Conservation (phyloP, 2,888 invertebrate species). For the Lasioglossum pauxillum region DNA sequence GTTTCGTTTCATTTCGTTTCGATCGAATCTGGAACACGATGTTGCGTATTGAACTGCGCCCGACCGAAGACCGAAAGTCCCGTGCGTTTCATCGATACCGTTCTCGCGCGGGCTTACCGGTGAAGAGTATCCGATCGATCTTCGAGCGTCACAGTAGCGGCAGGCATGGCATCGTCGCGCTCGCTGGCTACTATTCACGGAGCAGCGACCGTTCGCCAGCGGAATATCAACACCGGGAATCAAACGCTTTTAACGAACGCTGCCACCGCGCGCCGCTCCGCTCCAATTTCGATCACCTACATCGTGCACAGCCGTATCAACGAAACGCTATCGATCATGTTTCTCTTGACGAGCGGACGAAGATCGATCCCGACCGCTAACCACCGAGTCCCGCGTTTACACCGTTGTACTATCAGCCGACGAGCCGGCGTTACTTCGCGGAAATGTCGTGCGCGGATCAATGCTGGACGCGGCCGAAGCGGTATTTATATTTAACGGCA, state of each 20-base stretch:
- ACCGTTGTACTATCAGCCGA: constrained; percentile 20
- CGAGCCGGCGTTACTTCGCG: neutral
- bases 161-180: constrained; percentile 52
- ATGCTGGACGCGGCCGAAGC: constrained; percentile 16
- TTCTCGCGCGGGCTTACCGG: constrained; percentile 63
- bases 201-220: constrained; percentile 73
- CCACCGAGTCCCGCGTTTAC: constrained; percentile 9
- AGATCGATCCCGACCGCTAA: constrained; percentile 52
- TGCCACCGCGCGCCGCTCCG: constrained; percentile 34
- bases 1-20: neutral
- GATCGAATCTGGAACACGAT: constrained; percentile 64
- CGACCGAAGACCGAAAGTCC: constrained; percentile 20
- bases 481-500: constrained; percentile 11
- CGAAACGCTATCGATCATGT: constrained; percentile 57
- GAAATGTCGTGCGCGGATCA: constrained; percentile 8
- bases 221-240: constrained; percentile 78
- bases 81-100: constrained; percentile 66
- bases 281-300: constrained; percentile 64
- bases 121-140: constrained; percentile 76
- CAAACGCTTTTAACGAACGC: constrained; percentile 77
- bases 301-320: constrained; percentile 51
- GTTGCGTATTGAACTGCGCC: constrained; percentile 22
- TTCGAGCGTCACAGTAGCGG: constrained; percentile 59
- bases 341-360: constrained; percentile 35
- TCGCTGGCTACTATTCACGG: constrained; percentile 66